Evolutionary conservation across 2,797 vertebrate species (phyloP).

Genomic region (Hyperoplus immaculatus): DNA sequence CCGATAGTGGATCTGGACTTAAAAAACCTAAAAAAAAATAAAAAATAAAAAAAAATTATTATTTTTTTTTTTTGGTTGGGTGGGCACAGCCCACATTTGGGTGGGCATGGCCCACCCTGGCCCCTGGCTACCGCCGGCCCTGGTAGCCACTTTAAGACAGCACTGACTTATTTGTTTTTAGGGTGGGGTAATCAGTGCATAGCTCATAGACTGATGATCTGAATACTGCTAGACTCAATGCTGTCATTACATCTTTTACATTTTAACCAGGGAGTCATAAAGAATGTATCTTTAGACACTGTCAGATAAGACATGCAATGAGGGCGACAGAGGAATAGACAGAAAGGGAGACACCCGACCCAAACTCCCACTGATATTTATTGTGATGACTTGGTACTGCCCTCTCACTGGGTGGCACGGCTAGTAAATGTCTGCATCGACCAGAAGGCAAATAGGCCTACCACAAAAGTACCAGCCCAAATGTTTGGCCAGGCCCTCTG

Average conservation of each 20-base stretch:
- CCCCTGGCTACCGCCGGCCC: too few species aligned
- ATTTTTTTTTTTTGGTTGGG: too few species aligned
- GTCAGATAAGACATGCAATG: constrained; percentile 30
- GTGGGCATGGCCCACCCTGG: too few species aligned
- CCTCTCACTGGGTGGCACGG: constrained; percentile 74
- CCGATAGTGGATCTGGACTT: too few species aligned
- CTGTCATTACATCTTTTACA: not conserved
- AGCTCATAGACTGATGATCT: constrained; percentile 21
- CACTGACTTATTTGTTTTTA: constrained; percentile 20
- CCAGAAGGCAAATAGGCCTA: constrained; percentile 62
- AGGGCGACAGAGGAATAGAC: constrained; percentile 15
- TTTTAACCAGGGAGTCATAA: constrained; percentile 14
- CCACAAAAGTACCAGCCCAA: constrained; percentile 57
- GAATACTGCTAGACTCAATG: not conserved
- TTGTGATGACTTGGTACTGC: constrained; percentile 64
- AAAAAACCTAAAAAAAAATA: too few species aligned
- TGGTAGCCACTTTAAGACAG: not conserved
- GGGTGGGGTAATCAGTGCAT: constrained; percentile 11
- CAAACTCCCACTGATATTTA: constrained; percentile 72
- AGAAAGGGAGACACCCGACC: constrained; percentile 52
- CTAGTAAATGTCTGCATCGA: constrained; percentile 66
- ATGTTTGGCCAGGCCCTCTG: constrained; percentile 59
- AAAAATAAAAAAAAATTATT: too few species aligned
- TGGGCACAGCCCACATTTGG: too few species aligned
- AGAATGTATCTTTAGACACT: constrained; percentile 13